These are phyloP conservation scores for Peribatodes rhomboidaria DNA, from an alignment of 2,888 invertebrate genomes.

Conservation along the genomic window DNA sequence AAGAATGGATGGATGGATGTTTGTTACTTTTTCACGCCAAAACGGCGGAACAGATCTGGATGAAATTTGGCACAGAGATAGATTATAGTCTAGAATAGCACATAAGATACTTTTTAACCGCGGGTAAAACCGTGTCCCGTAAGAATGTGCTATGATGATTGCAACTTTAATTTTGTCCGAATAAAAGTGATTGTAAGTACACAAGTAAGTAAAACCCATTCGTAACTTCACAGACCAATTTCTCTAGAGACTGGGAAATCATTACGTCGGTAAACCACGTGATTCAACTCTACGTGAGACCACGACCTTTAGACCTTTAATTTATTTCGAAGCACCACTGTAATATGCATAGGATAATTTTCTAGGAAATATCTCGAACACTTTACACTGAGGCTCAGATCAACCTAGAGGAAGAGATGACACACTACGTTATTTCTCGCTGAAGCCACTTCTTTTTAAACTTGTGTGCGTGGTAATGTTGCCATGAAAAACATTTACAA, in stretches of 20 bases:
- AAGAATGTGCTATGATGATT: background rate
- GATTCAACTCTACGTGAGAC: conserved; percentile 13
- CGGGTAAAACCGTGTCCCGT: too few relatives aligned
- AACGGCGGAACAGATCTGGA: too few relatives aligned
- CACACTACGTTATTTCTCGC: too few relatives aligned
- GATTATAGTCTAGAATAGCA: too few relatives aligned
- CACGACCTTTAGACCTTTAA: conserved; percentile 41
- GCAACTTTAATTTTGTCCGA: conserved; percentile 6
- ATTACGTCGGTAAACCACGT: conserved; percentile 23
- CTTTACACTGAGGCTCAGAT: background rate
- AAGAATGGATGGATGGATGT: too few relatives aligned
- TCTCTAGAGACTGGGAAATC: conserved; percentile 23
- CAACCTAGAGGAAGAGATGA: too few relatives aligned
- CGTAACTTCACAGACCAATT: conserved; percentile 16
- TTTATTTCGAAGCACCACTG: conserved; percentile 31
- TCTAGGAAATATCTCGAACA: conserved; percentile 15
- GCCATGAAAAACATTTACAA: too few relatives aligned
- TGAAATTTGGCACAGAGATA: too few relatives aligned
- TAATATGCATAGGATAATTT: conserved; percentile 32
- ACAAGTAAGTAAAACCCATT: background rate
- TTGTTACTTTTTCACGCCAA: too few relatives aligned
- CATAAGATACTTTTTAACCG: too few relatives aligned
- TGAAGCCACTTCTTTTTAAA: too few relatives aligned
- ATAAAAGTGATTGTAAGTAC: conserved; percentile 4
- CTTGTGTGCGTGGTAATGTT: too few relatives aligned